Evolutionary conservation across 2,797 vertebrate species (phyloP), one percentile per base, ranked within the genome.

Genomic region (Manis crassicaudata): DNA sequence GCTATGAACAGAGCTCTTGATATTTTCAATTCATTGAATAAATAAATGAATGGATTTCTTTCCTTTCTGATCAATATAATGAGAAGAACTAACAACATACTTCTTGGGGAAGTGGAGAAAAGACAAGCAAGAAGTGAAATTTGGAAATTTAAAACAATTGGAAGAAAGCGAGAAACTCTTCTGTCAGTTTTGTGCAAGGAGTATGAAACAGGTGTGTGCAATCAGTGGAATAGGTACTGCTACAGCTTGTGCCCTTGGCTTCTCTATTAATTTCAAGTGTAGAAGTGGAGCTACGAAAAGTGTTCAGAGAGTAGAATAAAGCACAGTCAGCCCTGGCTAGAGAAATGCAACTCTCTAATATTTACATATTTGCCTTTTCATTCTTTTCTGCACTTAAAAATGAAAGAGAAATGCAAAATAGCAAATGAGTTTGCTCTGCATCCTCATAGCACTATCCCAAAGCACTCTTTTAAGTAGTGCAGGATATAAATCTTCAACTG

Each of bases 11-110:
- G 85, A 84, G 32, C 35, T 94, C n/a, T 70, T 67, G 86, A 95
- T 16, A 40, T 88, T 96, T 88, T 25, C 40, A 85, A 63, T 32
- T 95, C 70, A 94, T 20, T 96, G 67, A 79, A 58, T 89, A 67
- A 81, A 50, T 73, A 90, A 90, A 54, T 60, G 37, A 85, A 88
- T 63, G 16, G 17, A 72, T 82, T 54, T 60, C 16, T 72, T 92
- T 90, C 52, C 21, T 85, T 95, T 43, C 25, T 92, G 52, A 77
- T 96, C 63, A 87, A 67, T 83, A 62, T 70, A 92, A 72, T 65
- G 65, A 90, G 23, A 73, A 58, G 60, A 92, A 79, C 14, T 89
- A 82, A 85, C 72, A n/a, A 80, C 18, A 25, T 52, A 52, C 76
- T 65, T 88, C 58, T 40, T 58, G 8, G 62, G 11, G 63, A 46